phyloP scores from a whole-genome alignment of 2,888 invertebrate species.

The Tortricodes alternella region DNA sequence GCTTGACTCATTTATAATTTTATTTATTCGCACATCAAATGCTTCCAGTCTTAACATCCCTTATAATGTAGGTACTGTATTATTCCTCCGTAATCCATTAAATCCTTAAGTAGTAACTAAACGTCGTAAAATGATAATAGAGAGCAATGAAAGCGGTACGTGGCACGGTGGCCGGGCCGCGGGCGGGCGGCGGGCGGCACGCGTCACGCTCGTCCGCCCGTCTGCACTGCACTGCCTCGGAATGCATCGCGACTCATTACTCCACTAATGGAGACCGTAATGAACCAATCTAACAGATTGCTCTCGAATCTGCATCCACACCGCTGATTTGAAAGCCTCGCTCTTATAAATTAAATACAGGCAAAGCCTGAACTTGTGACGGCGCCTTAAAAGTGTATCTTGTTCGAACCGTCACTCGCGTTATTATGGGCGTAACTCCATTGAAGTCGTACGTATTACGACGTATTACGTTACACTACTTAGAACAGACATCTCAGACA shows the following conservation, averaged over 20 bases:
- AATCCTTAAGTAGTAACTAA: constrained; percentile 22
- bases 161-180: constrained; percentile 17
- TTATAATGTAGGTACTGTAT: background rate
- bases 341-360: constrained; percentile 66
- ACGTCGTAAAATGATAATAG: constrained; percentile 33
- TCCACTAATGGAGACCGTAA: constrained; percentile 78
- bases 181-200: constrained; percentile 33
- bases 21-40: background rate
- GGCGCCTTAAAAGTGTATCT: constrained; percentile 4
- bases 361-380: constrained; percentile 12
- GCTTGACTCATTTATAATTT: background rate
- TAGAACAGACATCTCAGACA: too few species aligned
- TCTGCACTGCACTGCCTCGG: constrained; percentile 49
- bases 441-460: too few species aligned
- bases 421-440: too few species aligned
- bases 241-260: constrained; percentile 81
- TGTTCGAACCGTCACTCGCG: constrained; percentile 12
- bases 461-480: too few species aligned
- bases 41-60: background rate
- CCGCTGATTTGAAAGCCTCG: constrained; percentile 75
- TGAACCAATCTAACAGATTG: constrained; percentile 82
- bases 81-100: constrained; percentile 12
- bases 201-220: constrained; percentile 42
- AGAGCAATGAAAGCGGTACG: constrained; percentile 34
- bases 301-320: constrained; percentile 76